phyloP scores from a whole-genome alignment of 2,888 invertebrate genomes.

The Chymomyza procnemis region DNA sequence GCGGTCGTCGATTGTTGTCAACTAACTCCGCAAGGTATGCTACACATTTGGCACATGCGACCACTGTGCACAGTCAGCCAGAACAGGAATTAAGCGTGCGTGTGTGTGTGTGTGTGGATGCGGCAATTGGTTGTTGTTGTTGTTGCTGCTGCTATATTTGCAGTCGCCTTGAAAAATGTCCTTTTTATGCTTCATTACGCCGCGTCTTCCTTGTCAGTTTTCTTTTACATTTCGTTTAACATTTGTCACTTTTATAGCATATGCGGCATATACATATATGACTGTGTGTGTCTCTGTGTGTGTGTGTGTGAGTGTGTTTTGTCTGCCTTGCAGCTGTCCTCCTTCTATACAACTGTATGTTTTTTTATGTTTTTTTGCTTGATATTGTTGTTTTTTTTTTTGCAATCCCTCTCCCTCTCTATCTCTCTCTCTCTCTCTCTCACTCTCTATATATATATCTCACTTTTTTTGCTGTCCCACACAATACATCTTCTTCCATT shows the following conservation, averaged over 20 bases:
- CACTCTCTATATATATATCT: background rate
- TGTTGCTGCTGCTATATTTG: slow-evolving; percentile 28
- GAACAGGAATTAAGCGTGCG: background rate
- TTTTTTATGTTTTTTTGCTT: slow-evolving; percentile 27
- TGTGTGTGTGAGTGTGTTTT: slow-evolving; percentile 14
- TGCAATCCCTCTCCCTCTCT: slow-evolving; percentile 11
- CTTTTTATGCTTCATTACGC: slow-evolving; percentile 72
- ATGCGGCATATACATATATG: slow-evolving; percentile 30
- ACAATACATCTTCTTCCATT: background rate
- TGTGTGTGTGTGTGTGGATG: background rate
- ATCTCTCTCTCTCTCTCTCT: slow-evolving; percentile 18
- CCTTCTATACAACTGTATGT: slow-evolving; percentile 53
- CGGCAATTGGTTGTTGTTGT: background rate
- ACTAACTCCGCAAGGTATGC: slow-evolving; percentile 51
- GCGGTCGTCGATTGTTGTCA: background rate
- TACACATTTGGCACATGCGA: slow-evolving; percentile 15
- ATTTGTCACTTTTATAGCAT: slow-evolving; percentile 71
- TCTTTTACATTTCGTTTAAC: slow-evolving; percentile 72
- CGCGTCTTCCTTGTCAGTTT: slow-evolving; percentile 71
- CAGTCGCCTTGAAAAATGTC: slow-evolving; percentile 68
- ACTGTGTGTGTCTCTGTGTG: background rate
- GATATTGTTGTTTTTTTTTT: slow-evolving; percentile 11
- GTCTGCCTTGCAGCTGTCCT: slow-evolving; percentile 63
- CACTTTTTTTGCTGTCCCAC: no score
- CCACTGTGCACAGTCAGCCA: background rate